These are phyloP conservation scores for Tetragnatha versicolor DNA, from an alignment of 1,140 invertebrate genomes.

Conservation along the genomic window DNA sequence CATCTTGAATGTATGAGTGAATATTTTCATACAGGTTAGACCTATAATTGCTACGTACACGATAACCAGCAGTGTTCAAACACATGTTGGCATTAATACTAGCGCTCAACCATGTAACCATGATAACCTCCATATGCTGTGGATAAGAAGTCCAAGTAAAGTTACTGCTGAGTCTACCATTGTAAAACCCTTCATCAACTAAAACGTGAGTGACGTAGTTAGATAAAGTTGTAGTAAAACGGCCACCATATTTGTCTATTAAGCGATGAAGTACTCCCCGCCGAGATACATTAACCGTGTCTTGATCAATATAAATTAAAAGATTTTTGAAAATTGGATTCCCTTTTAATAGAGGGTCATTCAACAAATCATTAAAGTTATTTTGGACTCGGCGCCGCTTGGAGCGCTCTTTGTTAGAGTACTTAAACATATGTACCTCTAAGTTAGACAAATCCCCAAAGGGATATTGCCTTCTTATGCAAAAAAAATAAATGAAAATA, in stretches of 20 bases:
- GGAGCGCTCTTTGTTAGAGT: neutral
- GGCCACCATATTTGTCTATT: constrained; percentile 14
- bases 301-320: neutral
- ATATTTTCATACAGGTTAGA: neutral
- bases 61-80: neutral
- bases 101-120: constrained; percentile 20
- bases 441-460: too few relatives aligned
- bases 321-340: neutral
- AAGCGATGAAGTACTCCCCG: constrained; percentile 2
- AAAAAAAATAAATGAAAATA: too few relatives aligned
- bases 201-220: constrained; percentile 9
- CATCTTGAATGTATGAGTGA: neutral
- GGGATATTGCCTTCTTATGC: too few relatives aligned
- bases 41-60: neutral
- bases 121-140: neutral
- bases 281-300: neutral
- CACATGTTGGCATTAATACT: constrained; percentile 9
- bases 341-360: too few relatives aligned
- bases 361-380: neutral
- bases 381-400: neutral
- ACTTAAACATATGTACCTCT: neutral
- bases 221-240: neutral
- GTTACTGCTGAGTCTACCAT: neutral
- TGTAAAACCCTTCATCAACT: constrained; percentile 18
- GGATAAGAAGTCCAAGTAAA: constrained; percentile 8